Evolutionary conservation across 2,113 vertebrate genomes (phyloP).

Genomic region (Thinocorus orbignyianus): DNA sequence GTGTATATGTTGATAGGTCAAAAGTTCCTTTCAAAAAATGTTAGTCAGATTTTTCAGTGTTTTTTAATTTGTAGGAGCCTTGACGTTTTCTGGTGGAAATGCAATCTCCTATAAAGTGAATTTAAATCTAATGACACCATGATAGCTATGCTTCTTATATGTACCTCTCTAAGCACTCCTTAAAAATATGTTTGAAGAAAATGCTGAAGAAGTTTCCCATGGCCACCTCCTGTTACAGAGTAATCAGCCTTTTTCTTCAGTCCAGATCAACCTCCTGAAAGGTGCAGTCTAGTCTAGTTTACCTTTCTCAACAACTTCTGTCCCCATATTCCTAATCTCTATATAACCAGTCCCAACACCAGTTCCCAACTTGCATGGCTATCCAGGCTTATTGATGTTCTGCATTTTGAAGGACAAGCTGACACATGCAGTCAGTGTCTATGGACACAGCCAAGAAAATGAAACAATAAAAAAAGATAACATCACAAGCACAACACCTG

Average conservation of each 20-base stretch:
- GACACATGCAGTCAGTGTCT: not conserved
- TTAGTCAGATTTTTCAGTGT: not conserved
- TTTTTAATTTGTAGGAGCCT: not conserved
- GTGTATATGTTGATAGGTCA: accelerated
- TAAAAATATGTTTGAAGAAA: not conserved
- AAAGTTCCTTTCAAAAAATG: not conserved
- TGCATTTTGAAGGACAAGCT: not conserved
- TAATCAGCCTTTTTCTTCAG: not conserved
- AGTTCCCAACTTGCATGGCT: not conserved
- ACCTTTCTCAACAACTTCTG: not conserved
- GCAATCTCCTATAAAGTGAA: not conserved
- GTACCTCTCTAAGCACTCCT: not conserved
- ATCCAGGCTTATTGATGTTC: not conserved
- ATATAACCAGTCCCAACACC: not conserved
- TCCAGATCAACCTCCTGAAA: not conserved
- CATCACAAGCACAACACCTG: not conserved
- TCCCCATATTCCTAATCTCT: not conserved
- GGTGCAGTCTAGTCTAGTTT: not conserved
- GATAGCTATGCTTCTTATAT: not conserved
- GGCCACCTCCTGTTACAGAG: not conserved
- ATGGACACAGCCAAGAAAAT: not conserved
- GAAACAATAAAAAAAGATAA: not conserved
- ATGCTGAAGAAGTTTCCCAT: not conserved
- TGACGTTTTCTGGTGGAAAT: not conserved
- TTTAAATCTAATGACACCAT: not conserved